Evolutionary conservation across 2,888 invertebrate species (phyloP), one percentile per base, ranked within the genome.

Genomic region (Flexamia atlantica): DNA sequence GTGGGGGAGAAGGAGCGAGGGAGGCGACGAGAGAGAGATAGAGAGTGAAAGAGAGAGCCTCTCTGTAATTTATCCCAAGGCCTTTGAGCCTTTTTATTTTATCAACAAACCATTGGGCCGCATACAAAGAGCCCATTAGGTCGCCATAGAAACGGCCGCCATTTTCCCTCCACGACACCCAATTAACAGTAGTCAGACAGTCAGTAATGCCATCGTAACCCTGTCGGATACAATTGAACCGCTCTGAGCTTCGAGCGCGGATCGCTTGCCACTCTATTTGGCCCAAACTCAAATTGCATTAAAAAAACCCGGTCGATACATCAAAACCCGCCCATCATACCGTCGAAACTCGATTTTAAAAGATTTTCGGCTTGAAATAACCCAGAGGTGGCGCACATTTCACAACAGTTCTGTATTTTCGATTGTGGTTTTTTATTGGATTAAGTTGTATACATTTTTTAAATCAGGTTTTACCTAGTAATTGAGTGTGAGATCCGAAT

Each of bases 101-200:
- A 40, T 74, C 53, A 83, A 83, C 82, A 74, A 83, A 40, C 74
- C 74, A 83, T 83, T 83, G 72, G 53, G 40, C 68, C 74, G 82
- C 82, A 83, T 83, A 83, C 74, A 83, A 83, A 83, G 82, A 83
- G 74, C 72, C 82, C 57, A 74, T 83, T 82, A 57, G 72, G 79
- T 79, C 28, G 79, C 79, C 36, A 79, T 79, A 57, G 79, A 20
- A 36, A 79, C 79, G 79, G 57, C 32, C 32, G 79, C 32, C 79
- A 28, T 32, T 53, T 79, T 79, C 28, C 50, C 57, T 57, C 57
- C 50, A 25, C 50, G 57, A 57, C 79, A 76, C 76, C 53, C 79
- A 79, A 79, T 79, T 79, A 79, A 53, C 50, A 79, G 79, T 53
- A 79, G 79, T 79, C 79, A 53, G 72, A 72, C 72, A 72, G 72